Conservation (phyloP, 2,888 invertebrate species). For the Volucella inflata region DNA sequence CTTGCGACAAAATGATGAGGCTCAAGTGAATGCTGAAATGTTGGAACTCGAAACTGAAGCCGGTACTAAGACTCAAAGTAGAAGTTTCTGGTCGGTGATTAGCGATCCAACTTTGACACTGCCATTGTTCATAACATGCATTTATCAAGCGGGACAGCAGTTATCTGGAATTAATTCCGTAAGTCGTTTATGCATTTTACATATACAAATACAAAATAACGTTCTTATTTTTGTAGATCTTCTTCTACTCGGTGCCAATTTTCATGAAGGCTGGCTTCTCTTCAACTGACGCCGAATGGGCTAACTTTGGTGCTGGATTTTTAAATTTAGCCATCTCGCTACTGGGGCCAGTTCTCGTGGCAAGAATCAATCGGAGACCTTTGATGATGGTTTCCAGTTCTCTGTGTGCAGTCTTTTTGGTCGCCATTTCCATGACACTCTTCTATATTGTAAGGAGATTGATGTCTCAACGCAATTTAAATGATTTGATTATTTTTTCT, state of each 20-base stretch:
- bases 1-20: constrained; percentile 74
- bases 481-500: not conserved
- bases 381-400: constrained; percentile 87
- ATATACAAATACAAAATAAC: not conserved
- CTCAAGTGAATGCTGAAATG: constrained; percentile 85
- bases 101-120: constrained; percentile 86
- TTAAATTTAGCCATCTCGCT: constrained; percentile 87
- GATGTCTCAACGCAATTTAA: not conserved
- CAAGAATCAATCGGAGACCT: constrained; percentile 87
- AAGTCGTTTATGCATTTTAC: constrained; percentile 79
- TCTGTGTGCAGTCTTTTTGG: constrained; percentile 85
- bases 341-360: constrained; percentile 87
- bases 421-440: constrained; percentile 86
- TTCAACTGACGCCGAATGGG: constrained; percentile 86
- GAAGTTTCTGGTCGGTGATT: constrained; percentile 87
- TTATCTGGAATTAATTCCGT: constrained; percentile 95
- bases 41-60: constrained; percentile 85
- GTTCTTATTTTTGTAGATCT: constrained; percentile 81
- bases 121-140: constrained; percentile 90
- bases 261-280: constrained; percentile 89
- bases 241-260: constrained; percentile 92
- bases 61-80: constrained; percentile 80
- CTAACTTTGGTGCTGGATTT: constrained; percentile 90
- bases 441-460: constrained; percentile 86
- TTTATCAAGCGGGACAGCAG: constrained; percentile 91